Percentiles rank a stretch among this genome's conserved stretches.
phyloP scores from a whole-genome alignment of 2,797 vertebrate species.

The Petrocephalus schoutedeni region DNA sequence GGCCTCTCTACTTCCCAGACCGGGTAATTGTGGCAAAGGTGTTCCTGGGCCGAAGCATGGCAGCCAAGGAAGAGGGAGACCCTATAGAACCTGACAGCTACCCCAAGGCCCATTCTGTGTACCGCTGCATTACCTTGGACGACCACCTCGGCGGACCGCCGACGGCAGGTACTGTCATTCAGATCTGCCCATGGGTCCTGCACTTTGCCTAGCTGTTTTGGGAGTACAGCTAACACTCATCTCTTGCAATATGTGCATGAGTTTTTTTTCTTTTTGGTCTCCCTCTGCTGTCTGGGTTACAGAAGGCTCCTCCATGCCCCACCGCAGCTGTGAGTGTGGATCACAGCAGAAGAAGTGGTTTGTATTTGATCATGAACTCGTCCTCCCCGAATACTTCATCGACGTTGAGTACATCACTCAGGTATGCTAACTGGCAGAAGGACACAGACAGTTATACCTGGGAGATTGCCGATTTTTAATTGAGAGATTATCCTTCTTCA shows the following conservation, averaged over 20 bases:
- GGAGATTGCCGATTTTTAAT: background rate
- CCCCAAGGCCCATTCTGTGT: constrained; percentile 65
- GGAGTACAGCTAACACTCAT: background rate
- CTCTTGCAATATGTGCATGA: background rate
- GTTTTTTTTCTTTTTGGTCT: constrained; percentile 20
- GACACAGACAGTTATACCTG: background rate
- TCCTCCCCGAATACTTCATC: constrained; percentile 74
- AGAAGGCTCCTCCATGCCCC: constrained; percentile 46
- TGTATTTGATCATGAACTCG: constrained; percentile 73
- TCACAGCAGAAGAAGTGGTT: constrained; percentile 66
- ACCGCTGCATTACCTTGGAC: constrained; percentile 46
- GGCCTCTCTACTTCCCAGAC: constrained; percentile 45
- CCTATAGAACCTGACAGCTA: constrained; percentile 51
- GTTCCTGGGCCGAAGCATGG: constrained; percentile 67
- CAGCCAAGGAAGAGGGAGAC: constrained; percentile 46
- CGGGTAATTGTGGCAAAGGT: constrained; percentile 71
- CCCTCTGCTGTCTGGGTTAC: constrained; percentile 21
- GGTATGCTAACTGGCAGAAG: constrained; percentile 46
- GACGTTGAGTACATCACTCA: constrained; percentile 70
- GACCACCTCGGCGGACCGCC: constrained; percentile 15
- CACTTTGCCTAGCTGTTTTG: background rate
- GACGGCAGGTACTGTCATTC: background rate
- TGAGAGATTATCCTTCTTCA: constrained; percentile 26
- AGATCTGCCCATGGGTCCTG: background rate
- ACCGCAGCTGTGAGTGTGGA: constrained; percentile 52